Base-by-base conservation (phyloP, 2,888 invertebrate genomes). In the Tenthredo livida region DNA sequence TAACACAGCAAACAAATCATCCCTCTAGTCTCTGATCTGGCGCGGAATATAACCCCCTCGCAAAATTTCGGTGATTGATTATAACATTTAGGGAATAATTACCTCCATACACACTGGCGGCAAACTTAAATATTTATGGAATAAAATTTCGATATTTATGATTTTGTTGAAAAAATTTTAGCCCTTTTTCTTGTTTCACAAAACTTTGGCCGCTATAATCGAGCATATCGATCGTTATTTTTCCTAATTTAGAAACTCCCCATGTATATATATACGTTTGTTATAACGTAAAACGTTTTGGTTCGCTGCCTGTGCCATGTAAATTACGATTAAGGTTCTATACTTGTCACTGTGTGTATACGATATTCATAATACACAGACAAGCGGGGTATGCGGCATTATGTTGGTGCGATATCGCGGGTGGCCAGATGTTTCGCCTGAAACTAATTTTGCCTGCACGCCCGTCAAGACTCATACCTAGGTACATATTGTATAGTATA, bases 371-470 rank as follows among this genome's bases (percentile, higher is more conserved):
- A 50, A 40, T 29, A 54, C 29, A 50, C 77, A 29, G 17, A 77
- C 72, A 15, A 21, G 10, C 15, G 21, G 9, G 72, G 2, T 43
- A 25, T 10, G n/a, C n/a, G 25, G 72, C 72, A 37, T 73, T 73
- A 43, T 43, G 40, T n/a, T 15, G 1, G 40, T 43, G 67, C 50
- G 67, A 83, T 83, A 83, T 83, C 83, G 83, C 67, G 47, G 61
- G 25, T 25, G 40, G 50, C 83, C 83, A 83, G 83, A 65, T 83
- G 83, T 83, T 83, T 67, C 67, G 17, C 67, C 17, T 25, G 67
- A 65, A 83, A 83, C 83, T 83, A 83, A 83, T 83, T 83, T 47
- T 47, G 67, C 43, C 65, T 54, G 50, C 61, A 80, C 21, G 58
- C 80, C 80, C 54, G 77, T 77, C 77, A 77, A 77, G 77, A 73